Evolutionary conservation across 2,113 vertebrate genomes (phyloP), one percentile per base, ranked within the genome.

Genomic region (Dryoscopus gambensis): DNA sequence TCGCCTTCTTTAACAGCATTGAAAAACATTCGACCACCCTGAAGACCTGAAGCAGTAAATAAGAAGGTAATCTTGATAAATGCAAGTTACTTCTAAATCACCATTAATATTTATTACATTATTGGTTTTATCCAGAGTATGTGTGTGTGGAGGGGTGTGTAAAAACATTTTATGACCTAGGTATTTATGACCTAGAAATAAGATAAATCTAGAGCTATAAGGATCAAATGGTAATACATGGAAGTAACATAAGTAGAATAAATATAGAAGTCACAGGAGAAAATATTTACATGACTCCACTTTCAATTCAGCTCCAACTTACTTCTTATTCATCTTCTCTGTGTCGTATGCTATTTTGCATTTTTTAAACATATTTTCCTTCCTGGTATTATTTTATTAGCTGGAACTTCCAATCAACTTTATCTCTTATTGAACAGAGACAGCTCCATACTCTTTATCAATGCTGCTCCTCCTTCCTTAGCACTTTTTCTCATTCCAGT

Each of bases 1-100:
- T 99, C 99, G 0, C 99, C 99, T 97, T 99, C 99, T 96, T 98
- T 99, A 59, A 99, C 98, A 5, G 99, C 99, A 39, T 99, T 99
- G 90, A 99, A 99, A 96, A 99, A 99, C 91, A 98, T 97, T 28
- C 92, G 97, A 18, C 99, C 99, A 46, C 99, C 99, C 69, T 99
- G 99, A 75, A 99, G 98, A 81, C 99, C 99, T 99, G 97, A 6
- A 90, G 77, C 80, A 77, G 50, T 47, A 96, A 80, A 88, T 2
- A 80, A 44, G 70, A 67, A 89, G 79, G 91, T 85, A 80, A 92
- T 52, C 13, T 39, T 88, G 62, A 67, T 37, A 86, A 75, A 90
- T 37, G n/a, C 14, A 74, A 84, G 23, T 71, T 39, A 67, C 28
- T 95, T 91, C 47, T 80, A 70, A 50, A 73, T 52, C 50, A 67